Evolutionary conservation across 1,140 invertebrate species (phyloP).

Genomic region (Batillaria attramentaria): DNA sequence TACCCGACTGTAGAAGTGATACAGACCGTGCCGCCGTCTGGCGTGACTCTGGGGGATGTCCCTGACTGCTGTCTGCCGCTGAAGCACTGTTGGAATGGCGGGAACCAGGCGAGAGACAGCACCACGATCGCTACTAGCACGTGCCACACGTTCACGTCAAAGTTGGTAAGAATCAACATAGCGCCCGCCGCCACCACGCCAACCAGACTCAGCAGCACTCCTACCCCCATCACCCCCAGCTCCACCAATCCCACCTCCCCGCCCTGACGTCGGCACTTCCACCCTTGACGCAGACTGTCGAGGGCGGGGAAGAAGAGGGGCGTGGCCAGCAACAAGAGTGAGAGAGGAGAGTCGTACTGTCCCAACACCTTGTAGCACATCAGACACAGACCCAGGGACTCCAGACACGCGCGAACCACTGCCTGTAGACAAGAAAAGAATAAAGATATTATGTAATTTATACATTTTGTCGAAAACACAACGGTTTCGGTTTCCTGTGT

Average conservation of each 20-base stretch:
- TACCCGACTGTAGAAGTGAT: no score
- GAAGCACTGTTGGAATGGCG: conserved; percentile 33
- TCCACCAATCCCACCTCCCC: background rate
- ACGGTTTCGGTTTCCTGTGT: background rate
- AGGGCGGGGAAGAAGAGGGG: background rate
- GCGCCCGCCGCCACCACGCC: background rate
- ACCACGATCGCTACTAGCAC: conserved; percentile 13
- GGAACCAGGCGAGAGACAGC: conserved; percentile 42
- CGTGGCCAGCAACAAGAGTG: conserved; percentile 10
- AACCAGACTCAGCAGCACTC: background rate
- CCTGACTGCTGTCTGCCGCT: no score
- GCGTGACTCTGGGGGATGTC: no score
- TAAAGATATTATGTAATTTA: conserved; percentile 1
- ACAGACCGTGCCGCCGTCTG: no score
- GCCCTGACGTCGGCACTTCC: background rate
- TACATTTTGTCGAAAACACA: background rate
- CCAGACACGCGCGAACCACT: background rate
- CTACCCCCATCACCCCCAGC: background rate
- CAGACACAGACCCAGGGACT: conserved; percentile 23
- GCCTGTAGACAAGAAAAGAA: background rate
- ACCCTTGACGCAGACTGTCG: background rate
- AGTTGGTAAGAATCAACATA: background rate
- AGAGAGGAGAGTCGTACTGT: conserved; percentile 13
- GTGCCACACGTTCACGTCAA: conserved; percentile 25
- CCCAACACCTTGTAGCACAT: conserved; percentile 32